A percentile compares a stretch with the other conserved stretches of the same genome.
Conservation (phyloP, 2,113 vertebrate species). For the Noturus placidus region DNA sequence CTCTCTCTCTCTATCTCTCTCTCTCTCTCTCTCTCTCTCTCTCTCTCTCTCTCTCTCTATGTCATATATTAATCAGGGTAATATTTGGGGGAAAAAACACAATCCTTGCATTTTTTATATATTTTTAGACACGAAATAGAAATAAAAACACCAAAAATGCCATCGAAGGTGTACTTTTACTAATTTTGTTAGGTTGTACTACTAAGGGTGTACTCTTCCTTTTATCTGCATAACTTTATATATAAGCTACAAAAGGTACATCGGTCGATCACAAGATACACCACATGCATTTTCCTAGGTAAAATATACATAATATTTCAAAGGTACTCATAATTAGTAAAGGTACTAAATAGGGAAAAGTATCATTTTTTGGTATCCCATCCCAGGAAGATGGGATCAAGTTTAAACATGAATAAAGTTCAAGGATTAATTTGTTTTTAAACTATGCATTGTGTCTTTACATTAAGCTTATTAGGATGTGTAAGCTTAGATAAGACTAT, state of each 20-base stretch:
- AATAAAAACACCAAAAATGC: not conserved
- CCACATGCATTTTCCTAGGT: not conserved
- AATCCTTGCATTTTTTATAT: not conserved
- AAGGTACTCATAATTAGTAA: no score
- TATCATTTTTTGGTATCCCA: no score
- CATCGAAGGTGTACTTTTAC: not conserved
- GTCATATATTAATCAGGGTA: not conserved
- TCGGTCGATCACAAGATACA: not conserved
- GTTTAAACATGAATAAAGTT: not conserved
- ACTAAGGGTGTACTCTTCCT: not conserved
- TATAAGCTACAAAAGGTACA: not conserved
- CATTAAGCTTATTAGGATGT: not conserved
- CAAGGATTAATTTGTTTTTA: not conserved
- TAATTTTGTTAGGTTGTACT: not conserved
- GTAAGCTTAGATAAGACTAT: not conserved
- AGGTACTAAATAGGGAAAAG: not conserved
- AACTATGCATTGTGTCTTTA: not conserved
- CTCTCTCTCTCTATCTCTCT: not conserved
- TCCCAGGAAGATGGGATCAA: not conserved
- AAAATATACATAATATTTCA: not conserved
- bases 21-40: slow-evolving; percentile 2
- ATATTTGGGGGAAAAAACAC: not conserved
- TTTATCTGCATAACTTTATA: not conserved
- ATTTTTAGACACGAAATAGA: not conserved
- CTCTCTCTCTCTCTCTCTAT: not conserved